Base-by-base conservation (phyloP, 2,888 invertebrate species). In the Oscheius onirici region DNA sequence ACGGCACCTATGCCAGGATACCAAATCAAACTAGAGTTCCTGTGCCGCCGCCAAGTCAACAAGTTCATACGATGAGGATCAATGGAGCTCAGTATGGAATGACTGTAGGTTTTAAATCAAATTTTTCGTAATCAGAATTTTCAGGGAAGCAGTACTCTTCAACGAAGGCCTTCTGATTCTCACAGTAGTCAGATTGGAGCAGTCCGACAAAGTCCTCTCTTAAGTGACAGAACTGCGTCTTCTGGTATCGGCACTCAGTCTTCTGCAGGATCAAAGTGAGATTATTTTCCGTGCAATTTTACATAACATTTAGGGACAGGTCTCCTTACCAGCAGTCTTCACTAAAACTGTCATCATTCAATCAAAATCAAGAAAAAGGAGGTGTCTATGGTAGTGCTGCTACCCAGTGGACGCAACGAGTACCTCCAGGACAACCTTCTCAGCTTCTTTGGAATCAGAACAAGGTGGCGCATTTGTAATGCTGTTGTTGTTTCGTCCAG, bases 1-100 rank as follows among this genome's bases (percentile, higher is more conserved):
- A 80, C 68, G 80, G 76, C 41, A 80, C 77, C 66, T 80, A 80
- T 54, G 78, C 78, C 15, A 74, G 80, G 69, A 70, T 78, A 46
- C 77, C 76, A 6, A 58, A 65, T 22, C 74, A 74, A 75, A 74
- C 76, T 8, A 60, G 78, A 17, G 73, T 78, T 24, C 76, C 76
- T 72, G 74, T 78, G 0, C 68, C 44, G 13, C 66, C 66, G 6
- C 68, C 68, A 2, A 40, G 57, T 11, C 68, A 68, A 24, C 68
- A 68, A 10, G 57, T 68, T 22, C 58, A 55, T 15, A 46, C 68
- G 0, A 68, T 68, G 57, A 26, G 68, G n/a, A 68, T 68, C 22
- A 68, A 68, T 44, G 68, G 68, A 13, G 44, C 40, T 26, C 55
- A 57, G 22, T 68, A 68, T 51, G 68, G 68, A 26, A 55, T 55